Evolutionary conservation across 2,113 vertebrate genomes (phyloP), one percentile per base, ranked within the genome.

Genomic region (Amphilophus citrinellus): DNA sequence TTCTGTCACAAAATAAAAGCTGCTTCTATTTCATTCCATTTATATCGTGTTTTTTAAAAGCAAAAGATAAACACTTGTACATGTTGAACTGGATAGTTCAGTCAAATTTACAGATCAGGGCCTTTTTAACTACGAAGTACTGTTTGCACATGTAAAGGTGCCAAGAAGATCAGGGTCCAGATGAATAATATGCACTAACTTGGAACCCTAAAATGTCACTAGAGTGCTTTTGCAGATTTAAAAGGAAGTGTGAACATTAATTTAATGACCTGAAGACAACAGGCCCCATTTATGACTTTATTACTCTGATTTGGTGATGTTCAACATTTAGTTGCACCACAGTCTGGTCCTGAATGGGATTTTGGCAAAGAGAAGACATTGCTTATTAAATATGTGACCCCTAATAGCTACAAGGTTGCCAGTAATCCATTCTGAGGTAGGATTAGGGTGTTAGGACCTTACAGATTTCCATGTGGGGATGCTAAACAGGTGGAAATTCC

Each of bases 1-100:
- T 81, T 83, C 37, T 77, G 35, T 20, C 8, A 1, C 73, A 24
- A 44, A 37, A 73, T 50, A 18, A 75, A 10, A 61, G 61, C 73
- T 90, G 87, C 80, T 88, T 87, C 80, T 44, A 53, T 61, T 88
- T 82, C 90, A 94, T 94, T 94, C 93, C 93, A 91, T 88, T 87
- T 86, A 6, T 90, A 59, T 56, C 20, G 44, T 66, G 3, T 84
- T 73, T 39, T 88, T 87, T 79, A 47, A 63, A 75, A 62, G 30
- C 20, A 82, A 60, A 20, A 81, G 14, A 24, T 81, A 84, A 79
- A 82, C 20, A 76, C 80, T 66, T 85, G 82, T 35, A 82, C 62
- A 80, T 18, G 75, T 84, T 24, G 3, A 88, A 68, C 56, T 77
- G 63, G 71, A 79, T 77, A 6, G 14, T 57, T 84, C 7, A 10